Evolutionary conservation across 30 jellyfish, hydroid and myxozoan species (phyloP), one percentile per base, ranked within the genome.

Genomic region (Cassiopea andromeda): DNA sequence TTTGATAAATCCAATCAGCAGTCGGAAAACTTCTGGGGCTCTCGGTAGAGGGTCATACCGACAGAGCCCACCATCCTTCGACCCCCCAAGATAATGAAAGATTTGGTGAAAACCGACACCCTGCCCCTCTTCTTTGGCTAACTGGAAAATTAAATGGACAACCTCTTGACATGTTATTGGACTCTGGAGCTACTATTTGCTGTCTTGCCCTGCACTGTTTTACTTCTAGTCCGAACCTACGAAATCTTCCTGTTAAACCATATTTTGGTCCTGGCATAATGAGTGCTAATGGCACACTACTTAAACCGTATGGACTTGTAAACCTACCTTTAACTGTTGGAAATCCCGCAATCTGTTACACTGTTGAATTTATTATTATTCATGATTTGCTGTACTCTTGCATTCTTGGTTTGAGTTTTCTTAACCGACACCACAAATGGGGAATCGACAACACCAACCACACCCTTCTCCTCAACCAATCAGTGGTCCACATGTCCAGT

Each of bases 381-480:
- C 64, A 84, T 84, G 85, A 46, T 0, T 57, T 84, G 79, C 92
- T 86, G 72, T 84, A 84, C 75, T 86, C 88, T 1, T 86, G 93
- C 73, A 86, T 73, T 59, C 82, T 86, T 76, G 83, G 89, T 61
- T 75, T 73, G 88, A 84, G 79, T 84, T 84, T 84, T 84, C 92
- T 84, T 10, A 84, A 72, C 85, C 57, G 69, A 54, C 44, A 71
- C 60, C 60, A 50, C 1, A 48, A 57, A 84, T 84, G 92, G 92
- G 92, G 92, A 1, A 54, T 71, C 46, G 86, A 84, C 66, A 83
- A 83, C 77, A 17, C 93, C 49, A 83, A 50, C 85, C 83, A 67
- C 44, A 81, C 82, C 46, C 75, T 83, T 43, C 17, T 43, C 60
- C 92, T 83, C 85, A 69, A 83, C 48, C 83, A 83, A 43, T 80